Percentiles rank a stretch among this genome's conserved stretches.
These are phyloP conservation scores for Chrysotoxum bicinctum DNA, from an alignment of 2,888 invertebrate genomes.

Conservation along the genomic window DNA sequence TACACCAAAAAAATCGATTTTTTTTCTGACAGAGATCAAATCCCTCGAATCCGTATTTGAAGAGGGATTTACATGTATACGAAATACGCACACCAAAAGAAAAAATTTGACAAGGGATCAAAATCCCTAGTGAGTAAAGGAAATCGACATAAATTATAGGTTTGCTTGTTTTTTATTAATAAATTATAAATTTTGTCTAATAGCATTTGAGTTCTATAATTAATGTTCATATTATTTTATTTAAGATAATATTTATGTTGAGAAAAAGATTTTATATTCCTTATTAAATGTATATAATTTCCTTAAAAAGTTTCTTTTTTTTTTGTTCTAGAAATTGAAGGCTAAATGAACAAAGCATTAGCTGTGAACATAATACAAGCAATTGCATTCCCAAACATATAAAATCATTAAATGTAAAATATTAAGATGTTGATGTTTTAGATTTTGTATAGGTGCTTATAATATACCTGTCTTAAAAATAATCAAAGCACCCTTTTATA, in stretches of 20 bases:
- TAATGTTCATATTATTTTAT: background rate
- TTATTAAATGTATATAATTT: background rate
- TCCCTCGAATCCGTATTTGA: too few relatives aligned
- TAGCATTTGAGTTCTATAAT: background rate
- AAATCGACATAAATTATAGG: too few relatives aligned
- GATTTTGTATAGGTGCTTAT: too few relatives aligned
- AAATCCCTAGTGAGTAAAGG: too few relatives aligned
- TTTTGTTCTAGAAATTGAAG: constrained; percentile 53
- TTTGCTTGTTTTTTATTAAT: background rate
- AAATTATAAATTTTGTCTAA: background rate
- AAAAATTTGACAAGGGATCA: too few relatives aligned
- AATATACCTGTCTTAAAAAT: too few relatives aligned
- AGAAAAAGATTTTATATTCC: background rate
- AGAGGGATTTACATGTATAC: too few relatives aligned
- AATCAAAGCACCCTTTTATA: too few relatives aligned
- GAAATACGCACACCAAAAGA: too few relatives aligned
- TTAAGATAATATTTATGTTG: background rate
- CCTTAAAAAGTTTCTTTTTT: too few relatives aligned
- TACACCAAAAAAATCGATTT: too few relatives aligned
- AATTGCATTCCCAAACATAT: constrained; percentile 62
- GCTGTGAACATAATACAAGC: constrained; percentile 45
- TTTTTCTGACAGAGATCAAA: too few relatives aligned
- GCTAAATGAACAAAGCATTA: constrained; percentile 43
- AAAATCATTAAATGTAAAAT: constrained; percentile 46
- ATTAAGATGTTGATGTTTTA: constrained; percentile 22